Conservation (phyloP, 2,113 vertebrate genomes). For the Cairina moschata region DNA sequence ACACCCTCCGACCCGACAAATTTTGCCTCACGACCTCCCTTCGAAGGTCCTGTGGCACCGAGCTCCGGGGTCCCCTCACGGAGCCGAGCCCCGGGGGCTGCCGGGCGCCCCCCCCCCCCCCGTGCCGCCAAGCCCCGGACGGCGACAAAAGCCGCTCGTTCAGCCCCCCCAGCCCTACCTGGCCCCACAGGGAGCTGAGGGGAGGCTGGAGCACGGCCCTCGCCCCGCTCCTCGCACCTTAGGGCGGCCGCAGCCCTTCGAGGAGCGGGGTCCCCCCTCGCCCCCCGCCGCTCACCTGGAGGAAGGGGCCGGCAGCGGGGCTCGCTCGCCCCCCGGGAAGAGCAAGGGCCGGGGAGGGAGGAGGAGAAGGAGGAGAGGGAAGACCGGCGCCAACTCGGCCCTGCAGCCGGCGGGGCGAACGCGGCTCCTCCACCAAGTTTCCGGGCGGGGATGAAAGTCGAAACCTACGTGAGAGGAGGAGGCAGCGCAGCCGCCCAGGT, state of each 20-base stretch:
- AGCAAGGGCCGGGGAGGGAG: neutral
- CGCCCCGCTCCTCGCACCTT: neutral
- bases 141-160: too few relatives aligned
- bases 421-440: constrained; percentile 46
- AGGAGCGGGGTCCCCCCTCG: neutral
- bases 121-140: neutral
- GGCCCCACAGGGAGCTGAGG: too few relatives aligned
- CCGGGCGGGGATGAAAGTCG: constrained; percentile 67
- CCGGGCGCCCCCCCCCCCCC: neutral
- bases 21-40: too few relatives aligned
- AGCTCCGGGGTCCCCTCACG: neutral
- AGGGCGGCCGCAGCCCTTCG: neutral
- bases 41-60: accelerated
- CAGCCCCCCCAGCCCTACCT: neutral
- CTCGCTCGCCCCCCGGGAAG: neutral
- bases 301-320: neutral
- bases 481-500: constrained; percentile 46
- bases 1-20: neutral
- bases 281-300: neutral
- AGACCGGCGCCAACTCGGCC: neutral
- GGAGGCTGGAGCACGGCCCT: too few relatives aligned
- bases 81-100: neutral
- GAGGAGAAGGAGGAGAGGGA: neutral
- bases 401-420: neutral
- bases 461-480: constrained; percentile 52